Conservation (phyloP, 2,888 invertebrate genomes). For the Orthosia gothica region DNA sequence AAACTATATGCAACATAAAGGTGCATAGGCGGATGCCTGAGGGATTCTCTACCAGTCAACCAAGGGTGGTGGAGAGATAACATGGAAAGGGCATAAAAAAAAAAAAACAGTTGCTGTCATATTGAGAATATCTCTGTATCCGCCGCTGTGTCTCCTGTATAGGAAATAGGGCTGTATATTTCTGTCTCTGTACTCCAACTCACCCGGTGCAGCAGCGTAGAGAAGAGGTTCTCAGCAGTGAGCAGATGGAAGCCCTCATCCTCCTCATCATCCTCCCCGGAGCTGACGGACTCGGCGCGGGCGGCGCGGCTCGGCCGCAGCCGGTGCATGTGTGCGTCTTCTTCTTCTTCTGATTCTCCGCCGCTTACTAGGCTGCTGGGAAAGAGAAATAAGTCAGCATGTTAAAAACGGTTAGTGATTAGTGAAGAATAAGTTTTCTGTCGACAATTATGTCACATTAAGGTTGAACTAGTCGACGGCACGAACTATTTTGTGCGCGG, state of each 20-base stretch:
- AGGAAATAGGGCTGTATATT: too few species aligned
- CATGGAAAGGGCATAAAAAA: too few species aligned
- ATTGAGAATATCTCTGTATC: too few species aligned
- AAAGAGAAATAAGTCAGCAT: background rate
- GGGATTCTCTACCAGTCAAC: too few species aligned
- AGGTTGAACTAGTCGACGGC: too few species aligned
- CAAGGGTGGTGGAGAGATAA: too few species aligned
- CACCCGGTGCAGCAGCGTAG: slow-evolving; percentile 96
- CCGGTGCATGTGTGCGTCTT: slow-evolving; percentile 93
- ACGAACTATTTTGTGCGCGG: too few species aligned
- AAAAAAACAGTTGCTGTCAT: too few species aligned
- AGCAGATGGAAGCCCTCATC: slow-evolving; percentile 98
- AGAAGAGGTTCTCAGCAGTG: slow-evolving; percentile 97
- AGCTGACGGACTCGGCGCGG: slow-evolving; percentile 96
- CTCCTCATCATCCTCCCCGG: slow-evolving; percentile 96
- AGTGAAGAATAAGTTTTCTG: background rate
- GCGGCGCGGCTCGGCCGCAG: slow-evolving; percentile 93
- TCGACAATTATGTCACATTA: background rate
- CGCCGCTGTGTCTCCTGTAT: too few species aligned
- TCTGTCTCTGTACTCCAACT: slow-evolving; percentile 54
- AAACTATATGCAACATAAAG: too few species aligned
- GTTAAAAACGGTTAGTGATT: background rate
- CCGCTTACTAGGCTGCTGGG: slow-evolving; percentile 93
- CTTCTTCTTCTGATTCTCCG: slow-evolving; percentile 94
- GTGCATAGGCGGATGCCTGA: too few species aligned